Evolutionary conservation across 1,140 invertebrate genomes (phyloP).

Genomic region (Drosophila nigrodunni): DNA sequence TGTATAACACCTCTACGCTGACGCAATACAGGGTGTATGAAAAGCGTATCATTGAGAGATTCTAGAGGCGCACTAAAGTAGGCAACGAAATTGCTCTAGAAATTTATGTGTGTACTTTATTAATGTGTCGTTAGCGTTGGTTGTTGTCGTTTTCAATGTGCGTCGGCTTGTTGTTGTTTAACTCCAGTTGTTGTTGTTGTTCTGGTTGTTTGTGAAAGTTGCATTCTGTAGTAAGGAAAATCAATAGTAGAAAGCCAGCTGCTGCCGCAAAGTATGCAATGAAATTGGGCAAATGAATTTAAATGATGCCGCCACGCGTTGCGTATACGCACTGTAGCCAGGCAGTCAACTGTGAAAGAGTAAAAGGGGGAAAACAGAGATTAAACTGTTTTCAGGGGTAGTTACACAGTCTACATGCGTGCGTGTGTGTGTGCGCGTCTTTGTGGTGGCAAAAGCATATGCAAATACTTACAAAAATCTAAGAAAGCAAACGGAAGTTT

Average conservation of each 20-base stretch:
- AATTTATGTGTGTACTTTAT: slow-evolving; percentile 53
- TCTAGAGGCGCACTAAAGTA: slow-evolving; percentile 26
- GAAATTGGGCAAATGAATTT: slow-evolving; percentile 58
- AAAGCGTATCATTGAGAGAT: neutral
- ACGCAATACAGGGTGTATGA: neutral
- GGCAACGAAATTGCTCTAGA: slow-evolving; percentile 34
- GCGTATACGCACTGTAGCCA: slow-evolving; percentile 43
- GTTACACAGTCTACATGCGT: neutral
- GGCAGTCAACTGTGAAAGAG: slow-evolving; percentile 41
- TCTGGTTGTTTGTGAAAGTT: slow-evolving; percentile 24
- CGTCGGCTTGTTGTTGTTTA: slow-evolving; percentile 11
- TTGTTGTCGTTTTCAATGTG: slow-evolving; percentile 9
- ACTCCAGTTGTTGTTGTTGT: slow-evolving; percentile 3
- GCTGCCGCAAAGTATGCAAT: slow-evolving; percentile 56
- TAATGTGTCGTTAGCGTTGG: slow-evolving; percentile 51
- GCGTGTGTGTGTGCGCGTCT: too few relatives aligned
- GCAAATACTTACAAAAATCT: slow-evolving; percentile 51
- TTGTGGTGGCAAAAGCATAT: slow-evolving; percentile 31
- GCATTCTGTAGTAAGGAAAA: slow-evolving; percentile 34
- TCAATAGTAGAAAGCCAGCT: slow-evolving; percentile 48
- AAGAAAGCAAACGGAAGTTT: slow-evolving; percentile 54
- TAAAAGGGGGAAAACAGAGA: neutral
- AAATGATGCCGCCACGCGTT: slow-evolving; percentile 47
- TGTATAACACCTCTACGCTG: neutral
- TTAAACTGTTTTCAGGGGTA: slow-evolving; percentile 1